A percentile compares a stretch with the other conserved stretches of the same genome.
Evolutionary conservation across 2,113 vertebrate genomes (phyloP).

Genomic region (Epinephelus moara): DNA sequence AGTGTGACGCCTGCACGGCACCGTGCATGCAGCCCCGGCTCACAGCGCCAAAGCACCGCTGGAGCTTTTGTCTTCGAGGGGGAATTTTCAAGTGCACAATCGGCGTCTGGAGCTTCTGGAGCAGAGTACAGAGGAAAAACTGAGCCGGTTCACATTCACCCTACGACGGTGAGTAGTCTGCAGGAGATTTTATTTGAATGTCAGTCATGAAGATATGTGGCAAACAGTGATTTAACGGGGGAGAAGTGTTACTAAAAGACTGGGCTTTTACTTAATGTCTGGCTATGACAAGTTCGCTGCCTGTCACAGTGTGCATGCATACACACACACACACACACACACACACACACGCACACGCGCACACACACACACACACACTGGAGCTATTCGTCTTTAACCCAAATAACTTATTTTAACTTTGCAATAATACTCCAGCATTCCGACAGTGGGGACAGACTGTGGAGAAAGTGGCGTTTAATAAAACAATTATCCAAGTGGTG

Average conservation of each 20-base stretch:
- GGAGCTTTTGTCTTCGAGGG: slow-evolving; percentile 72
- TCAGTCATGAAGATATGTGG: slow-evolving; percentile 22
- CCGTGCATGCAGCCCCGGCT: slow-evolving; percentile 35
- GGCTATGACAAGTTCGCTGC: slow-evolving; percentile 63
- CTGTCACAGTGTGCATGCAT: slow-evolving; percentile 49
- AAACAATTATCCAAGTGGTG: slow-evolving; percentile 13
- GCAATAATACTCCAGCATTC: neutral
- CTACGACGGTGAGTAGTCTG: slow-evolving; percentile 75
- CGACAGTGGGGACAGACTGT: neutral
- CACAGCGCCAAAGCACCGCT: slow-evolving; percentile 44
- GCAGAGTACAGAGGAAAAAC: slow-evolving; percentile 23
- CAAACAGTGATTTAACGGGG: slow-evolving; percentile 11
- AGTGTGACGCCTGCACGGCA: slow-evolving; percentile 57
- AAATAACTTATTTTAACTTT: slow-evolving; percentile 71
- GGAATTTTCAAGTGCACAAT: slow-evolving; percentile 65
- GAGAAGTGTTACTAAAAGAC: neutral
- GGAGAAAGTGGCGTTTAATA: slow-evolving; percentile 16
- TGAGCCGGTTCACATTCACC: slow-evolving; percentile 59
- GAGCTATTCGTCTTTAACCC: slow-evolving; percentile 4
- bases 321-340: neutral
- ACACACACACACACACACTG: slow-evolving; percentile 14
- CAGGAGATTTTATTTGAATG: slow-evolving; percentile 32
- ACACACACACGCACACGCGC: neutral
- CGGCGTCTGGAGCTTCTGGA: slow-evolving; percentile 69
- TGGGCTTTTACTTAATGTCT: slow-evolving; percentile 39